Evolutionary conservation across 2,888 invertebrate species (phyloP), one percentile per base, ranked within the genome.

Genomic region (Xiphydria camelus): DNA sequence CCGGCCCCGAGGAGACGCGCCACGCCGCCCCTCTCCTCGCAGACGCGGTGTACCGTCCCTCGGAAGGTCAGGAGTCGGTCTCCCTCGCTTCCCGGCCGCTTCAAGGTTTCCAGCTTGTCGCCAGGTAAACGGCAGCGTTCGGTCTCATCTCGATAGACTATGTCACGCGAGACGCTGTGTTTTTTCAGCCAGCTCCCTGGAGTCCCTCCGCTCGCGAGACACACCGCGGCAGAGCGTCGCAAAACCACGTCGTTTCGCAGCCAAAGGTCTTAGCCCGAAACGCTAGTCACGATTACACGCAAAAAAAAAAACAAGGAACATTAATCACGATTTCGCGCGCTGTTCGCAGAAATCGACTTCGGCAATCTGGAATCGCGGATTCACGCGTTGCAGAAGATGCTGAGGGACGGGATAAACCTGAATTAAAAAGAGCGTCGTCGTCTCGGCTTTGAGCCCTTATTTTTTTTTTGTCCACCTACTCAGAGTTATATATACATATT

Each of bases 301-400:
- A n/a, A n/a, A n/a, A n/a, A n/a, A n/a, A n/a, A n/a, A n/a, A n/a
- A n/a, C n/a, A n/a, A 3, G 5, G n/a, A 4, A 14, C 15, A 29
- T 29, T 12, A 14, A 10, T 17, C 2, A 9, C 15, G 5, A 9
- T 29, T 40, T 40, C 37, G 23, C 26, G 61, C 59, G 1, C 52
- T 38, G 23, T 29, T 62, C 59, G 1, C 52, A 65, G 72, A 71
- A 45, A 51, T 71, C 17, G 75, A 77, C 42, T 75, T 75, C 47
- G 66, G 64, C 20, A 68, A 69, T 47, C 61, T 78, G 49, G 77
- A 78, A 57, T 69, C 70, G 22, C 66, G 77, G 62, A 77, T 78
- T 46, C 66, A 69, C 25, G 59, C 68, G 3, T 57, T 78, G 10
- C 76, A 77, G 47, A 75, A 72, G 50, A 68, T 77, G 66, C 59